Base-by-base conservation (phyloP, 2,113 vertebrate species). In the Notothenia coriiceps region DNA sequence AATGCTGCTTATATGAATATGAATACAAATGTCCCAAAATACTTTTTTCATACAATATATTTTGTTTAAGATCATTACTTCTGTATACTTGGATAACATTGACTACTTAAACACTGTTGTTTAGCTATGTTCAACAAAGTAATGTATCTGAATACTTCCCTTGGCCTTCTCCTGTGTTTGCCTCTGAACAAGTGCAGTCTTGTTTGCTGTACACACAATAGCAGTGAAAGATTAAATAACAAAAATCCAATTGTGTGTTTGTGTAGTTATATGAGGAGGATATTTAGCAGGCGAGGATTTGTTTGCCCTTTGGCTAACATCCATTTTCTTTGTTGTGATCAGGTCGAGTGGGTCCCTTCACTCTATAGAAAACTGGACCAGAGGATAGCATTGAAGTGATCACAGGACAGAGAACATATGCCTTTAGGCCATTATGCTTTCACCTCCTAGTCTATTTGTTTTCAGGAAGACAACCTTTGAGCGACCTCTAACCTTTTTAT, bases 261-360 rank as follows among this genome's bases (percentile, higher is more conserved):
- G 29, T 44, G 20, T 61, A 12, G 33, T 20, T 8, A 50, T 6
- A 29, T 10, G 11, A 69, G 20, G 15, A 47, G 9, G 46, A n/a
- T 4, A 2, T 62, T 46, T 29, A 56, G 40, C 2, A 25, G 25
- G 68, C 47, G 17, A 60, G 3, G 29, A 25, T 55, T n/a, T 33
- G n/a, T 74, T 85, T 81, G 40, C 59, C 47, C 65, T 65, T 66
- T 56, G 62, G 70, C 68, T 2, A 47, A 18, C 57, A 57, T 87
- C 75, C 44, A 52, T 80, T 56, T 76, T 5, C 57, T 83, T 66
- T 87, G 69, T 86, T 88, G 60, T 86, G 74, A 84, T 75, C 9
- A 44, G 60, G 54, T 70, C n/a, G 46, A 85, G 70, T 87, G 35
- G 86, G 40, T 56, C 67, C 69, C 59, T 84, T 82, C 20, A 64